Evolutionary conservation across 2,113 vertebrate species (phyloP), one percentile per base, ranked within the genome.

Genomic region (Empidonax alnorum): DNA sequence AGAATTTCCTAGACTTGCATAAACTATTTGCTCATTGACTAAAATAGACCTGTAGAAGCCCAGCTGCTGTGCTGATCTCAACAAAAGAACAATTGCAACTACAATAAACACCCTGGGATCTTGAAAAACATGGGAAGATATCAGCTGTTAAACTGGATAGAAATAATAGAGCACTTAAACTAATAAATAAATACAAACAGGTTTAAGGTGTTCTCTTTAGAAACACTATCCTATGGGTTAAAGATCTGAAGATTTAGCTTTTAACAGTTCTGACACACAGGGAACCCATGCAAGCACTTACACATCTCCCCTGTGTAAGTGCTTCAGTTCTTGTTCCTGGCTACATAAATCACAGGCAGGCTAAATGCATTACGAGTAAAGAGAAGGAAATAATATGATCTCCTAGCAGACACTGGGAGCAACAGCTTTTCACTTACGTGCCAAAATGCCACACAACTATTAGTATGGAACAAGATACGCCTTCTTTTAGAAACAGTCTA

Each of bases 301-400:
- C 80, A 31, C 59, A 52, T 87, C 84, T 85, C 84, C 75, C 87
- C 50, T 63, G 88, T 47, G 91, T 58, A 39, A 91, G 65, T 42
- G 68, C 68, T 95, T 97, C 95, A 90, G 68, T 81, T 92, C 88
- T 94, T 78, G 53, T 96, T 97, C 37, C 41, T 49, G 19, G 31
- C 53, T 84, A 81, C 93, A 96, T 96, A 96, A 96, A 96, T 96
- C 96, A 96, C 93, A 95, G 83, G n/a, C 79, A 75, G 61, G 28
- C 27, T 95, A 97, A 92, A 93, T 0, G 5, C 67, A 84, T 96
- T 96, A 91, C 2, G 1, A 81, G 78, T 71, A 79, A 82, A 85
- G 65, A 68, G 81, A 92, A 89, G 83, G 89, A 95, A 95, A 94
- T 89, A 95, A 87, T 89, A 83, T 42, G 49, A 89, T 96, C 81